Conservation (phyloP, 2,888 invertebrate species). For the Myopa tessellatipennis region DNA sequence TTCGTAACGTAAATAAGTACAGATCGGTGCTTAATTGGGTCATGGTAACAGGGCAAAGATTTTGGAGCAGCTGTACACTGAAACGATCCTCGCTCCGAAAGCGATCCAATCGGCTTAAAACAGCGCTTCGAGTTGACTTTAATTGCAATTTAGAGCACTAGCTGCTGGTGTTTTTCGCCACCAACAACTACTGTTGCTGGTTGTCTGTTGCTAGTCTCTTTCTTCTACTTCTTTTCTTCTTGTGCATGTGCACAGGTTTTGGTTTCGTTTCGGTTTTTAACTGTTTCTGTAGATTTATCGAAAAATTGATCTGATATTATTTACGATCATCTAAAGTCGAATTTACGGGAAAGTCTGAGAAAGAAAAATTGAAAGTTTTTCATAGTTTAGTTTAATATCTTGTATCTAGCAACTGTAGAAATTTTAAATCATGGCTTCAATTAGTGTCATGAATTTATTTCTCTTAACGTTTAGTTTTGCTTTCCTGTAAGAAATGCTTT, state of each 20-base stretch:
- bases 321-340: slow-evolving; percentile 3
- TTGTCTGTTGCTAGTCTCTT: slow-evolving; percentile 1
- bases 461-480: background rate
- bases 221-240: background rate
- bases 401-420: background rate
- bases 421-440: background rate
- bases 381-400: background rate
- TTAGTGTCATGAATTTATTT: background rate
- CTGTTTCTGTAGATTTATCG: background rate
- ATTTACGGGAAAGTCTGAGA: background rate
- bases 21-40: slow-evolving; percentile 10
- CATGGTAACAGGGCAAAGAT: background rate
- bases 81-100: background rate
- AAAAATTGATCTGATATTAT: background rate
- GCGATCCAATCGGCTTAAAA: background rate
- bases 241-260: background rate
- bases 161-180: background rate
- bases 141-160: slow-evolving; percentile 14
- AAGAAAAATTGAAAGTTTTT: slow-evolving; percentile 5
- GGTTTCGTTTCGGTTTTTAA: background rate
- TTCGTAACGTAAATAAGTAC: background rate
- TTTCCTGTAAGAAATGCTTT: background rate
- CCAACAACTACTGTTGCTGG: background rate
- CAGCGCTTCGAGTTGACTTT: slow-evolving; percentile 8
- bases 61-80: background rate